Conservation (phyloP, 2,113 vertebrate genomes). For the Mixornis gularis region DNA sequence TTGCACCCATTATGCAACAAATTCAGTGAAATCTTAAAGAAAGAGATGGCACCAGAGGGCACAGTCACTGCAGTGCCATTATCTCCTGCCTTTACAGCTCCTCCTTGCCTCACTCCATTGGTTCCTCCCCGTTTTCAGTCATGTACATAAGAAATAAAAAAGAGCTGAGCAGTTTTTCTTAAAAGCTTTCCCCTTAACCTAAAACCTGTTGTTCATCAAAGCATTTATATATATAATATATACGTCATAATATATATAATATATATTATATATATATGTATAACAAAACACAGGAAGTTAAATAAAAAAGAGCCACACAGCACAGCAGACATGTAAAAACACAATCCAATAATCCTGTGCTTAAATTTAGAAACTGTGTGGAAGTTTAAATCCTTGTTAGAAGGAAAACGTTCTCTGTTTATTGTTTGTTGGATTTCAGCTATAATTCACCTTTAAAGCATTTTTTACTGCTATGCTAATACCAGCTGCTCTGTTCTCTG, state of each 20-base stretch:
- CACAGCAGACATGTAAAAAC: neutral
- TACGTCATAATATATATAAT: neutral
- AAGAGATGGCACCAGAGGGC: neutral
- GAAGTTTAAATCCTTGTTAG: neutral
- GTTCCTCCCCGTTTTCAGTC: conserved; percentile 25
- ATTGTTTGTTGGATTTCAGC: neutral
- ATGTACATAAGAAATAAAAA: neutral
- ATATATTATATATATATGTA: conserved; percentile 16
- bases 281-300: neutral
- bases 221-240: conserved; percentile 20
- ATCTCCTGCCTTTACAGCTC: neutral
- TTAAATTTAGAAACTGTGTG: conserved; percentile 20
- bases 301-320: conserved; percentile 35
- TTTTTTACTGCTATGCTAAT: conserved; percentile 6
- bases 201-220: neutral
- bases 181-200: conserved; percentile 2
- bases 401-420: neutral
- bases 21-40: conserved; percentile 2
- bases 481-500: neutral
- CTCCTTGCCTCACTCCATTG: neutral
- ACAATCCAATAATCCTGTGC: conserved; percentile 14
- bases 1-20: neutral
- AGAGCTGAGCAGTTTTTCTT: neutral
- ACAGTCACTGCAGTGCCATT: neutral
- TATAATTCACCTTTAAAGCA: neutral